Base-by-base conservation (phyloP, 2,888 invertebrate species). In the Ennomos fuscantarius region DNA sequence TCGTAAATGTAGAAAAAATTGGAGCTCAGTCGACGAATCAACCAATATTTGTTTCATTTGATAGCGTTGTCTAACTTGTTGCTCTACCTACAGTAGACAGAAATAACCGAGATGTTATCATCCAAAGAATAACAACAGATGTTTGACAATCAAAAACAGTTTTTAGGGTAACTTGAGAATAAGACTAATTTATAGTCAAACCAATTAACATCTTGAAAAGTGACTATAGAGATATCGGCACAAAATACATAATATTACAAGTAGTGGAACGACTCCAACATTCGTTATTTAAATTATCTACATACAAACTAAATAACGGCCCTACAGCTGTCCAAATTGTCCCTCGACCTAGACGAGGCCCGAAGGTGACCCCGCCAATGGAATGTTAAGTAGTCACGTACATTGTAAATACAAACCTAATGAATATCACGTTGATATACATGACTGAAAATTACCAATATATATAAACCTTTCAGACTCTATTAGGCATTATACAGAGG, bases 301-400 rank as follows among this genome's bases (percentile, higher is more conserved):
- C 35, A 54, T 43, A 13, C 52, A 45, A 31, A 47, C 40, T 31
- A 39, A 33, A 54, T 34, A 45, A 47, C 45, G 58, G 39, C 56
- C 60, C 45, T 44, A 53, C 32, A 55, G 35, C 36, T 44, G 60
- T 55, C 36, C 50, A 45, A 53, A 52, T 47, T 44, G 62, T 53
- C 54, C 60, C 24, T 54, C 56, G 67, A 62, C 63, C 65, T 62
- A 62, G 60, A 58, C 65, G 63, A 49, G 51, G 49, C 51, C 52
- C 40, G 44, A 52, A 60, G 62, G 62, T 67, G 62, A 67, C 67
- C 60, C 48, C 45, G 49, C 45, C 46, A 31, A 46, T 45, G 48
- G 60, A 63, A 55, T 60, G 50, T 59, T 58, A 61, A 56, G 62
- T 54, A 58, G 41, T 59, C 62, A 65, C 56, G 55, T 53, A 49